Evolutionary conservation across 2,113 vertebrate genomes (phyloP).

Genomic region (Laticauda colubrina): DNA sequence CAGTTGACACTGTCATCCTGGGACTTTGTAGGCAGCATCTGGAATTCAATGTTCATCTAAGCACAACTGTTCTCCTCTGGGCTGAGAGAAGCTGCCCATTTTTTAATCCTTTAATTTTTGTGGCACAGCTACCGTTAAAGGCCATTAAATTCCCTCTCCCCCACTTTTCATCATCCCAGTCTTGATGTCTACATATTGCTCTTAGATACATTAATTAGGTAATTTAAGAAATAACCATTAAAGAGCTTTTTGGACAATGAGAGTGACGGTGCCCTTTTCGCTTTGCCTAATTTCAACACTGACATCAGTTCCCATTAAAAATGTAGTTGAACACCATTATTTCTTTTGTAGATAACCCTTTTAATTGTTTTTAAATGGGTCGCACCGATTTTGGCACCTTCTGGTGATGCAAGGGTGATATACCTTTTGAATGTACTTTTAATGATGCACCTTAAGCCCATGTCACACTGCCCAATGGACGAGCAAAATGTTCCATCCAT

Average conservation of each 20-base stretch:
- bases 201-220: conserved; percentile 39
- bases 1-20: conserved; percentile 50
- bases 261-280: neutral
- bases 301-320: neutral
- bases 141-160: conserved; percentile 22
- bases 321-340: neutral
- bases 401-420: neutral
- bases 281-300: conserved; percentile 5
- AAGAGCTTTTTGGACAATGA: conserved; percentile 25
- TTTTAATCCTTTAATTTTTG: conserved; percentile 58
- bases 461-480: no score
- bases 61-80: conserved; percentile 29
- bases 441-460: neutral
- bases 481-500: no score
- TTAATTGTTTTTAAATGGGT: conserved; percentile 25
- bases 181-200: conserved; percentile 38
- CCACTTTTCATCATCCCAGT: conserved; percentile 8
- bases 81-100: conserved; percentile 57
- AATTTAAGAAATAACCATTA: conserved; percentile 33
- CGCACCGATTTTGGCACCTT: neutral
- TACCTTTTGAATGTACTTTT: neutral
- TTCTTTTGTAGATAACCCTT: neutral
- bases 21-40: conserved; percentile 58
- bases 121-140: conserved; percentile 35
- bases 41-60: conserved; percentile 54